Evolutionary conservation across 2,113 vertebrate genomes (phyloP).

Genomic region (Antechinus stuartii): DNA sequence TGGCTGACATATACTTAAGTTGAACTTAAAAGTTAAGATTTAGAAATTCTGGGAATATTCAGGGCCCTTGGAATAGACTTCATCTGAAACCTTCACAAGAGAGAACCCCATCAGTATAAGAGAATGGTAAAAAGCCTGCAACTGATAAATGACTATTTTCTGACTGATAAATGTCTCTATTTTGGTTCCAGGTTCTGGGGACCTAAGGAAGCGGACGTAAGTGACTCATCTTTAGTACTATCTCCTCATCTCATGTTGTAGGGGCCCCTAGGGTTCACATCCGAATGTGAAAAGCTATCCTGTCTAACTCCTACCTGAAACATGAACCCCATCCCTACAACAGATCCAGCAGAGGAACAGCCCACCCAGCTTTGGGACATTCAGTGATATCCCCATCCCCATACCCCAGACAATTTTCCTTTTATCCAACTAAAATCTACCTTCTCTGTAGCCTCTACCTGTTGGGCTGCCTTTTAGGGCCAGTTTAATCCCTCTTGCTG

Average conservation of each 20-base stretch:
- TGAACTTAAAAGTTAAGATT: neutral
- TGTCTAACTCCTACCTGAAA: neutral
- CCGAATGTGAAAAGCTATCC: neutral
- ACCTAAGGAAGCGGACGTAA: slow-evolving; percentile 90
- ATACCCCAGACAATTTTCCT: neutral
- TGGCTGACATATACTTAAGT: neutral
- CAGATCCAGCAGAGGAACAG: neutral
- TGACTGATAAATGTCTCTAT: neutral
- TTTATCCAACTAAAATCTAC: neutral
- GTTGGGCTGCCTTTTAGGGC: neutral
- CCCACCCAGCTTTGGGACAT: neutral
- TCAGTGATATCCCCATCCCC: neutral
- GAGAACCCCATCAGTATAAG: neutral
- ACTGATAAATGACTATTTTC: neutral
- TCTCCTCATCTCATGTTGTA: neutral
- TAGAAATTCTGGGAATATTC: neutral
- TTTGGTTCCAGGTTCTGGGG: slow-evolving; percentile 76
- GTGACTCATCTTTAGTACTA: neutral
- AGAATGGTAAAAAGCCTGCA: neutral
- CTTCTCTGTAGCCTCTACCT: neutral
- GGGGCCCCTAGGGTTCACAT: neutral
- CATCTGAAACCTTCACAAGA: neutral
- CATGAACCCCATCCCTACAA: neutral
- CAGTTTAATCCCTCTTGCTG: neutral
- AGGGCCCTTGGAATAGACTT: neutral